Evolutionary conservation across 1,140 invertebrate genomes (phyloP).

Genomic region (Tetragonula clypearis): DNA sequence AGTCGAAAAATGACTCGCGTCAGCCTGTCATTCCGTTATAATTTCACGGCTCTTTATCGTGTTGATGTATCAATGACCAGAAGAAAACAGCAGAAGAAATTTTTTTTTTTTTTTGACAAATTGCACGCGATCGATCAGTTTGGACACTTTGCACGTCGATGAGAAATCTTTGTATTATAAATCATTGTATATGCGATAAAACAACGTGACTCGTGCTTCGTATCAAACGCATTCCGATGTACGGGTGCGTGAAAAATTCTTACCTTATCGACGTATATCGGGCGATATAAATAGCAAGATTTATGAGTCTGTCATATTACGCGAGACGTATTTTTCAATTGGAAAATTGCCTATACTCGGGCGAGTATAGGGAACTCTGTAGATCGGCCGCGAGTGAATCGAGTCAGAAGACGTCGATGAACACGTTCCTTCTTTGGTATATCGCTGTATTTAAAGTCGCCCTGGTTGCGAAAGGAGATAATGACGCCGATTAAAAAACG

Average conservation of each 20-base stretch:
- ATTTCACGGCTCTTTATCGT: slow-evolving; percentile 8
- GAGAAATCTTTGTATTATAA: too few relatives aligned
- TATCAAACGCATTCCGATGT: not conserved
- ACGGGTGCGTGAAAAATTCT: not conserved
- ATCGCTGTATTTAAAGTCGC: not conserved
- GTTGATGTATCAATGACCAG: not conserved
- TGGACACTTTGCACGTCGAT: too few relatives aligned
- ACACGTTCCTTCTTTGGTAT: slow-evolving; percentile 7
- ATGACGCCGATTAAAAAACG: slow-evolving; percentile 18
- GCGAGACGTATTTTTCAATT: slow-evolving; percentile 8
- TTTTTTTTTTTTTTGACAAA: not conserved
- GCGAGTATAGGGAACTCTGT: not conserved
- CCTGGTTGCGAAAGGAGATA: slow-evolving; percentile 27
- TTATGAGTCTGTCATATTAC: slow-evolving; percentile 11
- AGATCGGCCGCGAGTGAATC: not conserved
- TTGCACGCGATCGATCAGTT: not conserved
- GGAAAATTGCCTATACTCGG: not conserved
- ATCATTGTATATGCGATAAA: too few relatives aligned
- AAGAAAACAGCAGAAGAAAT: not conserved
- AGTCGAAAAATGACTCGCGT: slow-evolving; percentile 9
- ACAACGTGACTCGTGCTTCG: not conserved
- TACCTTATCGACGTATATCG: not conserved
- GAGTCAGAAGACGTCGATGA: not conserved
- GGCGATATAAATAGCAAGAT: slow-evolving; percentile 8
- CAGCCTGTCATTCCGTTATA: slow-evolving; percentile 8